These are phyloP conservation scores for Amaurobius ferox DNA, from an alignment of 2,888 invertebrate genomes.

Conservation along the genomic window DNA sequence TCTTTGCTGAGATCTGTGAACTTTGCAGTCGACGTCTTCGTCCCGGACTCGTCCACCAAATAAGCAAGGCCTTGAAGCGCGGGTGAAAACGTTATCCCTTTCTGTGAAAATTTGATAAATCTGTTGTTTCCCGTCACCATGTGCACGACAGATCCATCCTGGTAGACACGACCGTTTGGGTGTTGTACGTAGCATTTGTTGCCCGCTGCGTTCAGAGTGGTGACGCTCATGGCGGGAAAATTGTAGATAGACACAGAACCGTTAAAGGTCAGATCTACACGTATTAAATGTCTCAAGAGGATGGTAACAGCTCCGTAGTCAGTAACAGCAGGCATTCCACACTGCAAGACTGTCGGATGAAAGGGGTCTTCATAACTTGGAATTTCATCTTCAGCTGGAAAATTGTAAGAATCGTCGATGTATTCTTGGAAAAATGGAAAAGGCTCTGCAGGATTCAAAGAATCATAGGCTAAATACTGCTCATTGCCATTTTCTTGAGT, in stretches of 20 bases:
- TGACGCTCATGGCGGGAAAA: conserved; percentile 82
- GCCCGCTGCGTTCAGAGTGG: conserved; percentile 87
- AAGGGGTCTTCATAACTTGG: background rate
- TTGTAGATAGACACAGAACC: conserved; percentile 86
- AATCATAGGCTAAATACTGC: background rate
- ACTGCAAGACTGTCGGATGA: background rate
- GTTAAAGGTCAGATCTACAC: conserved; percentile 88
- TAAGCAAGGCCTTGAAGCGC: conserved; percentile 91
- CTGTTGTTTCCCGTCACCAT: conserved; percentile 59
- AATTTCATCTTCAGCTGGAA: background rate
- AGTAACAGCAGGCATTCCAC: conserved; percentile 82
- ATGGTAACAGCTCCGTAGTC: conserved; percentile 89
- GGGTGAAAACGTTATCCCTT: conserved; percentile 92
- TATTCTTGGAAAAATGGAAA: background rate
- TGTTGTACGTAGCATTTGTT: conserved; percentile 89
- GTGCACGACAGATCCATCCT: conserved; percentile 78
- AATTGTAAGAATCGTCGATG: background rate
- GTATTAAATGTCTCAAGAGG: conserved; percentile 86
- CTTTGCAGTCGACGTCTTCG: conserved; percentile 90
- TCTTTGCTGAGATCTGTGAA: conserved; percentile 90
- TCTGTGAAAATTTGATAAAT: conserved; percentile 92
- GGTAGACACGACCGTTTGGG: conserved; percentile 86
- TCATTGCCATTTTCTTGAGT: background rate
- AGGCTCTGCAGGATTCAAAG: conserved; percentile 3
- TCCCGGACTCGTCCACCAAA: conserved; percentile 91